Evolutionary conservation across 1,140 invertebrate genomes (phyloP).

Genomic region (Piezodorus guildinii): DNA sequence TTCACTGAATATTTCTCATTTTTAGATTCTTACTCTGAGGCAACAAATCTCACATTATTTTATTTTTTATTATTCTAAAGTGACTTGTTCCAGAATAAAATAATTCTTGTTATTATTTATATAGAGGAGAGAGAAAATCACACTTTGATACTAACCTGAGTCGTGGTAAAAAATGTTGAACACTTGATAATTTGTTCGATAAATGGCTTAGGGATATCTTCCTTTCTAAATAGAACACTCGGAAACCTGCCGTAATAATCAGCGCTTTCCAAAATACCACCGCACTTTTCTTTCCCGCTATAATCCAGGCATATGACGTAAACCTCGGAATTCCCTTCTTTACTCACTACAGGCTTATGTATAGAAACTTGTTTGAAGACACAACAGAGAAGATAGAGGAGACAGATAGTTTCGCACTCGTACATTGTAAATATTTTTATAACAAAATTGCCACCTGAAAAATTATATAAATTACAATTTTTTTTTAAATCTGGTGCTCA

Average conservation of each 20-base stretch:
- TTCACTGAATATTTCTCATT: too few relatives aligned
- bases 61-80: too few relatives aligned
- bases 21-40: too few relatives aligned
- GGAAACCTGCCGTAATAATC: background rate
- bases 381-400: slow-evolving; percentile 69
- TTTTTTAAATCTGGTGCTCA: too few relatives aligned
- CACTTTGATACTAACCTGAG: background rate
- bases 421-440: slow-evolving; percentile 91
- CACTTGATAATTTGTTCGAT: slow-evolving; percentile 53
- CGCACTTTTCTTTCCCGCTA: slow-evolving; percentile 35
- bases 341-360: slow-evolving; percentile 83
- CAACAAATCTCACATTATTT: too few relatives aligned
- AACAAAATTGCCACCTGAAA: slow-evolving; percentile 62
- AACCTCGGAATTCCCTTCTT: slow-evolving; percentile 86
- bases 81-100: too few relatives aligned
- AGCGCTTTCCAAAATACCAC: background rate
- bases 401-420: slow-evolving; percentile 62
- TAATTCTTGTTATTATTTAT: too few relatives aligned
- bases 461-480: too few relatives aligned
- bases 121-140: too few relatives aligned
- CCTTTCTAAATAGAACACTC: slow-evolving; percentile 38
- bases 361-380: slow-evolving; percentile 58
- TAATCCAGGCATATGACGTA: slow-evolving; percentile 73
- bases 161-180: slow-evolving; percentile 34
- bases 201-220: slow-evolving; percentile 52